Base-by-base conservation (phyloP, 2,797 vertebrate species). In the Halcyon badia region DNA sequence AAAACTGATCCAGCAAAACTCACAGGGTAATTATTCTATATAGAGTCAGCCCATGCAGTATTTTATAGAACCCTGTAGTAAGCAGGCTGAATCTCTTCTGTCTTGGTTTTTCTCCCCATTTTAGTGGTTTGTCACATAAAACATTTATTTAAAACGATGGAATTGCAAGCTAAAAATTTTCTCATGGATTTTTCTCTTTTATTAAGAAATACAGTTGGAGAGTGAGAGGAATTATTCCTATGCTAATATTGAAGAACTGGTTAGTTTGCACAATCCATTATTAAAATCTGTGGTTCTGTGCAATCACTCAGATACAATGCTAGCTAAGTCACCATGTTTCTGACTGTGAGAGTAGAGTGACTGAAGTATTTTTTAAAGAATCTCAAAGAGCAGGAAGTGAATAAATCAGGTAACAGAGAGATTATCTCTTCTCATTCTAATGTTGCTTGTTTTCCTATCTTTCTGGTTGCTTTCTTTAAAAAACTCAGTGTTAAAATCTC, bases 1-100 rank as follows among this genome's bases (percentile, higher is more conserved):
- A 66, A 85, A 75, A 17, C 1, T 35, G 44, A 58, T n/a, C 4
- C 11, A 39, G 35, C 4, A 64, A 94, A 71, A 39, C 2, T 11
- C 14, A 33, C 0, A 0, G 14, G 17, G 15, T 64, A 60, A 21
- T 7, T 49, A 20, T 8, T 79, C 28, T 52, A 8, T 37, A 4
- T 7, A 60, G 17, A 51, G 11, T 60, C 17, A 49, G 4, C 4
- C 5, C 33, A 75, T 10, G 14, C 4, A 35, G 35, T 46, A 60
- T 64, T 91, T 49, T 60, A 11, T 33, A 75, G 3, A 61, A 6
- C 5, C 25, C 2, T 26, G 15, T 13, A 71, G 18, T 9, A 73
- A 42, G 12, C 16, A 64, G 3, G 17, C 8, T 64, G 21, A 86
- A 64, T 52, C 4, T 58, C 20, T 75, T 66, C 6, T 28, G 1